phyloP scores from a whole-genome alignment of 2,888 invertebrate species.

The Mythimna impura region DNA sequence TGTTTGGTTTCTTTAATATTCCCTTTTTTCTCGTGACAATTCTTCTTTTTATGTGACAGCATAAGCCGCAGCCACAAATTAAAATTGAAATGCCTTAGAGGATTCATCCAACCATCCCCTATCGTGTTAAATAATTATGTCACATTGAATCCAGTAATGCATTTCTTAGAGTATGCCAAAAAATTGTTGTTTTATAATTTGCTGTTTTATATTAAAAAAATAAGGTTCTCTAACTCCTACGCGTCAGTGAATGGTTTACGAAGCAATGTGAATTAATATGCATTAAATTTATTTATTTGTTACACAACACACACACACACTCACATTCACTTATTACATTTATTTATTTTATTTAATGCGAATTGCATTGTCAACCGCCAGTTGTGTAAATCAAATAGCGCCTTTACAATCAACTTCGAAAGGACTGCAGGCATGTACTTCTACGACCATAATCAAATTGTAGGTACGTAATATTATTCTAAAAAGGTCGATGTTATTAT shows the following conservation, averaged over 20 bases:
- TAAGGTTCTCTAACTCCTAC: background rate
- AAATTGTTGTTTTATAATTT: no score
- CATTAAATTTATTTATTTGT: background rate
- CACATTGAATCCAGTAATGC: background rate
- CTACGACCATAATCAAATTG: background rate
- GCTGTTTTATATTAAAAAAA: no score
- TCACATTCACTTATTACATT: no score
- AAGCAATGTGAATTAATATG: background rate
- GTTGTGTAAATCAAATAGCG: slow-evolving; percentile 32
- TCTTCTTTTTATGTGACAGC: background rate
- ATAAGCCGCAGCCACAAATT: background rate
- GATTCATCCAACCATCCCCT: no score
- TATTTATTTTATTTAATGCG: no score
- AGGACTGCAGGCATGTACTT: slow-evolving; percentile 13
- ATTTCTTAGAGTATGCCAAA: background rate
- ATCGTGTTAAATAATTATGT: background rate
- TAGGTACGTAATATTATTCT: background rate
- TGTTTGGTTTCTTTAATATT: background rate
- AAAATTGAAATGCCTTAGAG: background rate
- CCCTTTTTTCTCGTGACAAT: no score
- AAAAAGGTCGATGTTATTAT: slow-evolving; percentile 9
- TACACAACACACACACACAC: no score
- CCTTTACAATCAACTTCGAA: slow-evolving; percentile 53
- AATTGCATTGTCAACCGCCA: no score
- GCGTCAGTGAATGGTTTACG: background rate